Conservation (phyloP, 2,113 vertebrate genomes). For the Corythaeola cristata region DNA sequence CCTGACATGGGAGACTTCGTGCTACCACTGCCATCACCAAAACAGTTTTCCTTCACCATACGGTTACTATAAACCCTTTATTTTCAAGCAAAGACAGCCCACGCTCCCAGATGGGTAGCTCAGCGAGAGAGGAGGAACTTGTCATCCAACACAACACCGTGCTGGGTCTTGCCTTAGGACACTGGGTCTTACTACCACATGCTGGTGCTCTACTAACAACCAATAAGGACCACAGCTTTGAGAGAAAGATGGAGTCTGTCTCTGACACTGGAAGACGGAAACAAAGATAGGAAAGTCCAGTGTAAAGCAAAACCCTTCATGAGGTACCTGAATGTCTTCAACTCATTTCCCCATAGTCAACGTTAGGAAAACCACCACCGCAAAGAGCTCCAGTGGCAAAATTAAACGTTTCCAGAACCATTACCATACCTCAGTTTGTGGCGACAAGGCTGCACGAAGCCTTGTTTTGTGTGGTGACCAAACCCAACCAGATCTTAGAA, state of each 20-base stretch:
- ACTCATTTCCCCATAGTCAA: not conserved
- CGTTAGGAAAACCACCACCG: not conserved
- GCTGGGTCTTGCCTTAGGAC: not conserved
- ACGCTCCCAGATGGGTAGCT: not conserved
- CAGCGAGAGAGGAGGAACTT: not conserved
- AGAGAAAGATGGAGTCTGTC: not conserved
- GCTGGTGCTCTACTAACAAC: not conserved
- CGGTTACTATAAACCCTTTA: not conserved
- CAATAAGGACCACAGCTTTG: not conserved
- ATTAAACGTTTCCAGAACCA: not conserved
- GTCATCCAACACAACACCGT: not conserved
- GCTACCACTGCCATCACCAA: not conserved
- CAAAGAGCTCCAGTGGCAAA: not conserved
- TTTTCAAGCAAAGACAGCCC: not conserved
- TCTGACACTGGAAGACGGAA: not conserved
- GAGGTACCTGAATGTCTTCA: not conserved
- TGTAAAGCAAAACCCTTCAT: not conserved
- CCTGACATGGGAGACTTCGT: rapidly evolving
- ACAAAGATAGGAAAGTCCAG: not conserved
- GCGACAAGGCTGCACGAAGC: not conserved
- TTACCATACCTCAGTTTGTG: not conserved
- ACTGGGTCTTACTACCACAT: rapidly evolving
- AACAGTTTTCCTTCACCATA: not conserved
- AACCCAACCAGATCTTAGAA: not conserved
- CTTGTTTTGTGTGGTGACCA: not conserved